Evolutionary conservation across 2,888 invertebrate species (phyloP), one percentile per base, ranked within the genome.

Genomic region (Euclidia mi): DNA sequence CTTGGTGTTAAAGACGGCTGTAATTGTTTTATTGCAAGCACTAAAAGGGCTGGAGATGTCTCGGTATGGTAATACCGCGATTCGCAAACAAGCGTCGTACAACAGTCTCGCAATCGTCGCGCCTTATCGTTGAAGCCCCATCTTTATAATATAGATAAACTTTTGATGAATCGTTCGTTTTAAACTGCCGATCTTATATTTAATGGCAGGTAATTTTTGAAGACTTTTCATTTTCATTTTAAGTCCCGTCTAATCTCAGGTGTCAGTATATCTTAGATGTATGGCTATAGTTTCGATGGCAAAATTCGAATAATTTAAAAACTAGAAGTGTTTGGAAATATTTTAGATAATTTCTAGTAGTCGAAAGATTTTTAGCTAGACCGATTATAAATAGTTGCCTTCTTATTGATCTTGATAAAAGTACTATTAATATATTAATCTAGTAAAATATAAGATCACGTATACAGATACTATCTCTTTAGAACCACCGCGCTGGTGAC

Each of bases 71-170:
- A 81, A 86, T 82, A 72, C 73, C 71, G 71, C 78, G 77, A 85
- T 87, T 87, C 79, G 84, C 80, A 85, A 81, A 78, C 86, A 82
- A 67, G 76, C 62, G 71, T 52, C 68, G 68, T 71, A 71, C 72
- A 63, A 45, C 61, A 37, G 38, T 15, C 59, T 71, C 55, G 58
- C 58, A 61, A 65, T 64, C 53, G 58, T 68, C 62, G 60, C 45
- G 53, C 49, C 73, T 74, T 74, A 74, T 72, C 76, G 48, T 65
- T 47, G 28, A 51, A 55, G 45, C 52, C 57, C 43, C 48, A 37
- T 45, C 56, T 71, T n/a, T 71, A 71, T 67, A 62, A 71, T 61
- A 53, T 25, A 65, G 72, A 75, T 73, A 71, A 63, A 63, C 47
- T 65, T 65, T 63, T 71, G 69, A 76, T 65, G 62, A 60, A 72